These are phyloP conservation scores for Myripristis murdjan DNA, from an alignment of 2,797 vertebrate genomes.

Conservation along the genomic window DNA sequence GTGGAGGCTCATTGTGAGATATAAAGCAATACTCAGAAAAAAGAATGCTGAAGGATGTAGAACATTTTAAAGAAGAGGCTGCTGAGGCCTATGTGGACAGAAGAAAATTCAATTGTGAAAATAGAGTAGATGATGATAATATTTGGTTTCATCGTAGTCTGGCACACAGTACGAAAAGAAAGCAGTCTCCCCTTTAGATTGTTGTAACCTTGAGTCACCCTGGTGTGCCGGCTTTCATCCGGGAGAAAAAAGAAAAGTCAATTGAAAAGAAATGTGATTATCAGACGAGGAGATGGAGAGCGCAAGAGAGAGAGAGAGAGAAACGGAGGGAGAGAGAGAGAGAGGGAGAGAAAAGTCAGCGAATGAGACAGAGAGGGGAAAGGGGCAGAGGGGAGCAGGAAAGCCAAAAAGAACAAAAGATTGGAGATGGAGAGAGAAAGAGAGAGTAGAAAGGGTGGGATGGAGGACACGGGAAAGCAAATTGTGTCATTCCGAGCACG, in stretches of 20 bases:
- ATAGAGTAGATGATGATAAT: slow-evolving; percentile 65
- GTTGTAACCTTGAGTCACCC: slow-evolving; percentile 70
- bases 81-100: slow-evolving; percentile 47
- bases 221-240: slow-evolving; percentile 54
- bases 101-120: slow-evolving; percentile 66
- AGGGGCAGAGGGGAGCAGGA: background rate
- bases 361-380: background rate
- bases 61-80: slow-evolving; percentile 44
- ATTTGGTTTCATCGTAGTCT: slow-evolving; percentile 59
- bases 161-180: slow-evolving; percentile 36
- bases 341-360: background rate
- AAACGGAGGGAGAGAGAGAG: background rate
- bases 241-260: slow-evolving; percentile 33
- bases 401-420: background rate
- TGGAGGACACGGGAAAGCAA: slow-evolving; percentile 27
- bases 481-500: slow-evolving; percentile 38
- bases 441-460: background rate
- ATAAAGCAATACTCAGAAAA: slow-evolving; percentile 60
- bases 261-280: slow-evolving; percentile 71
- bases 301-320: slow-evolving; percentile 5
- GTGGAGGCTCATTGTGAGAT: slow-evolving; percentile 33
- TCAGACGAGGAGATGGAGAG: slow-evolving; percentile 57
- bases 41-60: slow-evolving; percentile 65
- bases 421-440: background rate
- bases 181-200: slow-evolving; percentile 52